Base-by-base conservation (phyloP, 2,113 vertebrate genomes). In the Paedocypris sp. region DNA sequence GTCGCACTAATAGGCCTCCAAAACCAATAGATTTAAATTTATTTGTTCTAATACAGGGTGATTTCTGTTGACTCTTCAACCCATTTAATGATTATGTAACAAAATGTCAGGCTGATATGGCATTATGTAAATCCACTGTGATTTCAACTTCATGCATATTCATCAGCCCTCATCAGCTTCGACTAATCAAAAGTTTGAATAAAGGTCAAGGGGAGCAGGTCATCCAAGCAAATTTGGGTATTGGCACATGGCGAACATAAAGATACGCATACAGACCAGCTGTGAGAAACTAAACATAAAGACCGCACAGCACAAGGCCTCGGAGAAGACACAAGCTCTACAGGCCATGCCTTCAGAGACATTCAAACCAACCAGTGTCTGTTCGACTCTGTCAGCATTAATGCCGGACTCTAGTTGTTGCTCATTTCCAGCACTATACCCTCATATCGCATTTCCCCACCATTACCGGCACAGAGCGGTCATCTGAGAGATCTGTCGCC, bases 371-470 rank as follows among this genome's bases (percentile, higher is more conserved):
- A 62, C 25, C 51, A 22, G 8, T 19, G 38, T 32, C 28, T 50
- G 57, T 72, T 72, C 62, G 62, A 68, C 36, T 62, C 58, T 65
- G 70, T 68, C 66, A 68, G 62, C 62, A 68, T 68, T 65, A 66
- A 43, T 38, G 57, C 51, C 53, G 26, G 31, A 49, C 50, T 28
- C 66, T 66, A 33, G 62, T 58, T 66, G 47, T 68, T 62, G 38
- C 53, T 60, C 28, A 39, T 72, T 77, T 75, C 73, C 70, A 62
- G n/a, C 41, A 67, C 73, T 73, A n/a, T n/a, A 64, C 66, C 68
- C 71, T 66, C 63, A 62, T 67, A 82, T 85, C 73, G 49, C 73
- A 77, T 83, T 82, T 80, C 78, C 81, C 73, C 73, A 61, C 75
- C 79, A 83, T 85, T 82, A 82, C 68, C 62, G 58, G 73, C 73